Evolutionary conservation across 2,113 vertebrate species (phyloP).

Genomic region (Amphilophus citrinellus): DNA sequence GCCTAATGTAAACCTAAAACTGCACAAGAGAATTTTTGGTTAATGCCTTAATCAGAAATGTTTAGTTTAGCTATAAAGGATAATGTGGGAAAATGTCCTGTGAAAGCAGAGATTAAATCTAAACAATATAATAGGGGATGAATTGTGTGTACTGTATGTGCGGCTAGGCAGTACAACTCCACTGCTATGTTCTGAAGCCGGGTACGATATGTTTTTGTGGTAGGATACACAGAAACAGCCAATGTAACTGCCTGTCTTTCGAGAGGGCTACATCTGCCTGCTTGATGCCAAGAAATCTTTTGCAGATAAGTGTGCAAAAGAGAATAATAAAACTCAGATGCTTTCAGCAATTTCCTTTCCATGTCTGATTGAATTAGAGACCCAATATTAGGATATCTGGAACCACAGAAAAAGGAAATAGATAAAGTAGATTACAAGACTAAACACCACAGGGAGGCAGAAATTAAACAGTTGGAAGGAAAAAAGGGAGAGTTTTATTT

Average conservation of each 20-base stretch:
- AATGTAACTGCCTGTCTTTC: conserved; percentile 16
- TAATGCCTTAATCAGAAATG: background rate
- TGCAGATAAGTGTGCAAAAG: background rate
- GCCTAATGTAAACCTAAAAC: background rate
- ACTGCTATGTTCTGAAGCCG: background rate
- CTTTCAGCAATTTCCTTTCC: conserved; percentile 31
- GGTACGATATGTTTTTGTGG: background rate
- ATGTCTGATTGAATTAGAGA: conserved; percentile 42
- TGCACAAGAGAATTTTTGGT: background rate
- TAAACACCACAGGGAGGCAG: conserved; percentile 3
- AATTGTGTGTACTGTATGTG: background rate
- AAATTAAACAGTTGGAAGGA: conserved; percentile 22
- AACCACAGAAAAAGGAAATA: conserved; percentile 36
- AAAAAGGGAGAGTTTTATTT: conserved; percentile 2
- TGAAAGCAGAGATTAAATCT: background rate
- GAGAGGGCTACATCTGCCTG: background rate
- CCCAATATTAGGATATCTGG: conserved; percentile 34
- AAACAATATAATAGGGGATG: background rate
- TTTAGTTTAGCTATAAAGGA: background rate
- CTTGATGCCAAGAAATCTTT: background rate
- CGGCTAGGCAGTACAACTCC: background rate
- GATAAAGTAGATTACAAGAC: conserved; percentile 27
- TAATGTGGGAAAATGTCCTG: background rate
- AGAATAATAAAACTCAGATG: conserved; percentile 14
- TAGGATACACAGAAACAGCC: background rate